Evolutionary conservation across 92 coral and sea anemone species (phyloP), one percentile per base, ranked within the genome.

Genomic region (Porites cylindrica): DNA sequence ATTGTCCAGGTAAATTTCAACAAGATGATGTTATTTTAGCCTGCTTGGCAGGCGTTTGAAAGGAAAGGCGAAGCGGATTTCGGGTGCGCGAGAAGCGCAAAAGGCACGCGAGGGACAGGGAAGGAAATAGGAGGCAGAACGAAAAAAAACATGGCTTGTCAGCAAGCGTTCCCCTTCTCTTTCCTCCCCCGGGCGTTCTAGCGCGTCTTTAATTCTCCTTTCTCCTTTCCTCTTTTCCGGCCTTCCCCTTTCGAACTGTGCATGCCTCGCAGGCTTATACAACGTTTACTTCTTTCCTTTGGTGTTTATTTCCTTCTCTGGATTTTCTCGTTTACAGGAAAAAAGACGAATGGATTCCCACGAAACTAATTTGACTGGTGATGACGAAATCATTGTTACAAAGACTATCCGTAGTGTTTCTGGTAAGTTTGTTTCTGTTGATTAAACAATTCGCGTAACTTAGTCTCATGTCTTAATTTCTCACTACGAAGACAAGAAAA

Each of bases 351-450:
- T 93, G 93, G 88, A 91, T 58, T 94, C 94, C 16, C 91, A 89
- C 24, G 98, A 95, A 52, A 88, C 94, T 8, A 83, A 92, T 89
- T 51, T 91, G 17, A 90, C 94, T 17, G 92, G 92, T 24, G 98
- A 95, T 38, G 98, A 95, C 21, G 98, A 95, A 62, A 85, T 95
- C 56, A 77, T 95, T 59, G 90, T 95, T 14, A 95, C 96, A 51
- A 95, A 95, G 81, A 90, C 96, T 52, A 95, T 95, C 18, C 98
- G 98, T 29, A 95, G 98, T 66, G 96, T 95, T 51, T 95, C 98
- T 14, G 98, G 98, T 95, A 60, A 24, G 47, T 38, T 38, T 38
- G 0, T 38, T 38, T 38, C 47, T 38, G 47, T 38, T 24, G 18
- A 20, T 14, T 32, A 9, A 13, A 8, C 47, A 20, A 6, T 13